Conservation (phyloP, 2,888 invertebrate species). For the Himalopsyche anomala region DNA sequence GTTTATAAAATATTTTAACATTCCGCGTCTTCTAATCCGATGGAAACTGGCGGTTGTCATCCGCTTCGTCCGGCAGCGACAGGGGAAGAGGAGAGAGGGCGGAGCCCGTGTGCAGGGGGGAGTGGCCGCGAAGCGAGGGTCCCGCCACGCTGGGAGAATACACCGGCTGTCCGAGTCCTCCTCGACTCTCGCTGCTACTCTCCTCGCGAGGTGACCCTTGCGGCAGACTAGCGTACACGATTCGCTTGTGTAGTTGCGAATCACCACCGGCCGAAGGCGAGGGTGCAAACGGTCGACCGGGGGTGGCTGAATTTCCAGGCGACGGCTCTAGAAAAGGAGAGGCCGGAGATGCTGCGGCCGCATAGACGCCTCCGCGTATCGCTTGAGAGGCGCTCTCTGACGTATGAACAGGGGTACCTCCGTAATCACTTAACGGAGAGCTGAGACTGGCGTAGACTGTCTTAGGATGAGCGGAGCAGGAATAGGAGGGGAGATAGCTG, state of each 20-base stretch:
- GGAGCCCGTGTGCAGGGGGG: constrained; percentile 64
- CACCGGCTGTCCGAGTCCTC: constrained; percentile 57
- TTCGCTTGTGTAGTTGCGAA: constrained; percentile 55
- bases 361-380: constrained; percentile 62
- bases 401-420: constrained; percentile 63
- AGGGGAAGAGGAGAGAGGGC: constrained; percentile 51
- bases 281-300: constrained; percentile 64
- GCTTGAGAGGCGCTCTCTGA: constrained; percentile 56
- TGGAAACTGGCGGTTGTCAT: constrained; percentile 45
- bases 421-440: constrained; percentile 71
- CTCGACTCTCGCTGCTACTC: constrained; percentile 23
- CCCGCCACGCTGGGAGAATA: constrained; percentile 65
- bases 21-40: background rate
- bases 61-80: constrained; percentile 55
- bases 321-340: constrained; percentile 65
- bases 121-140: constrained; percentile 56
- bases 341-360: constrained; percentile 63
- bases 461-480: constrained; percentile 73
- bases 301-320: constrained; percentile 64
- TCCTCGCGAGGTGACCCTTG: constrained; percentile 63
- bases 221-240: constrained; percentile 64
- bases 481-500: constrained; percentile 76
- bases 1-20: background rate
- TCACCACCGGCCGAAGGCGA: constrained; percentile 64
- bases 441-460: constrained; percentile 75